These are phyloP conservation scores for Gymnocheta viridis DNA, from an alignment of 2,888 invertebrate genomes.

Conservation along the genomic window DNA sequence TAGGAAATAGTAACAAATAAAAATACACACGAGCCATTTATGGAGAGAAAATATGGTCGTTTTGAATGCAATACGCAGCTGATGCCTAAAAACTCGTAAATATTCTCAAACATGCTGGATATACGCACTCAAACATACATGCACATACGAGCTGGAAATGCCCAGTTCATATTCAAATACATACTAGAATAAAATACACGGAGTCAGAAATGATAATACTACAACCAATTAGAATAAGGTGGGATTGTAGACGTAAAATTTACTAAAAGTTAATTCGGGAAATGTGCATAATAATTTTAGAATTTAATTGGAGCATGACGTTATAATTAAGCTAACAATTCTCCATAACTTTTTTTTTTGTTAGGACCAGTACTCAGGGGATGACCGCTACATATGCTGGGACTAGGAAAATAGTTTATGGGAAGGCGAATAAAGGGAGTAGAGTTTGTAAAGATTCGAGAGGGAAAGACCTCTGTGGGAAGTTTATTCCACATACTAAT, in stretches of 20 bases:
- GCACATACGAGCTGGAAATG: slow-evolving; percentile 1
- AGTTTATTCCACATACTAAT: too few species aligned
- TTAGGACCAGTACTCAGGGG: too few species aligned
- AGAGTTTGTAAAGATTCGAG: too few species aligned
- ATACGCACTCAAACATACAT: slow-evolving; percentile 46
- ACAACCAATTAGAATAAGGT: background rate
- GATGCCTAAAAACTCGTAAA: slow-evolving; percentile 71
- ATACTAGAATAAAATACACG: background rate
- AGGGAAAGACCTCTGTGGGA: too few species aligned
- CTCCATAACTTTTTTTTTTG: too few species aligned
- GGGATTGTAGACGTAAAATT: background rate
- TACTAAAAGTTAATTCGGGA: too few species aligned
- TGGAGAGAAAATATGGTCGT: slow-evolving; percentile 67
- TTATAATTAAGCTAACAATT: too few species aligned
- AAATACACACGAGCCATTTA: slow-evolving; percentile 58
- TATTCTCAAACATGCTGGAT: slow-evolving; percentile 56
- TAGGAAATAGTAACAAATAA: slow-evolving; percentile 31
- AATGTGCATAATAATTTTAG: too few species aligned
- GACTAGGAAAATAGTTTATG: too few species aligned
- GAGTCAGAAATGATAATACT: background rate
- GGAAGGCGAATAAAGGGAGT: too few species aligned
- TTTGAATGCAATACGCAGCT: slow-evolving; percentile 70
- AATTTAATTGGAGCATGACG: too few species aligned
- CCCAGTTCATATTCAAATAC: slow-evolving; percentile 36
- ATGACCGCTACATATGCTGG: too few species aligned